phyloP scores from a whole-genome alignment of 2,888 invertebrate species.

The Pterostichus niger region DNA sequence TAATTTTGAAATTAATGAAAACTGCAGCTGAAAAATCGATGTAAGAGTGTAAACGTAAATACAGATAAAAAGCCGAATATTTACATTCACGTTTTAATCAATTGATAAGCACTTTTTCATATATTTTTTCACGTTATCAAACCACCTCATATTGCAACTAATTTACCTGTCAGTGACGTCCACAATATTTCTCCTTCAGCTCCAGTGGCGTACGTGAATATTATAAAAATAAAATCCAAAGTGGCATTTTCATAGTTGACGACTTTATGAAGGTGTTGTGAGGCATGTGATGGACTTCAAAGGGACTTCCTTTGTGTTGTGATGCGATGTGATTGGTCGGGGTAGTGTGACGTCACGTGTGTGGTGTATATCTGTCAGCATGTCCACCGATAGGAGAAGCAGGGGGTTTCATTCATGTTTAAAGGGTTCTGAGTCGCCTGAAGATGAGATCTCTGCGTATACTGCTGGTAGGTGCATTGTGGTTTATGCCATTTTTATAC shows the following conservation, averaged over 20 bases:
- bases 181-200: neutral
- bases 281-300: conserved; percentile 24
- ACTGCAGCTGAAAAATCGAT: no score
- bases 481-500: no score
- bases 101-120: conserved; percentile 23
- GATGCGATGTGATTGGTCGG: conserved; percentile 25
- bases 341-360: conserved; percentile 63
- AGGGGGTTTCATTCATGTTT: conserved; percentile 85
- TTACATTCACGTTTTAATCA: conserved; percentile 17
- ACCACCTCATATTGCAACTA: neutral
- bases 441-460: conserved; percentile 68
- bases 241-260: no score
- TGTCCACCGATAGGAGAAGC: conserved; percentile 81
- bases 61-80: neutral
- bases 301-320: conserved; percentile 50
- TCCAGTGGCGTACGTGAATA: neutral
- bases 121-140: conserved; percentile 9
- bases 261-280: neutral
- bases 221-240: no score
- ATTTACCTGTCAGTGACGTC: conserved; percentile 5
- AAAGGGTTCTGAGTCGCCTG: conserved; percentile 80
- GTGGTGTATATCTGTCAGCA: conserved; percentile 69
- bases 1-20: no score
- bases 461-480: conserved; percentile 33
- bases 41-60: no score